Evolutionary conservation across 1,140 invertebrate species (phyloP), one percentile per base, ranked within the genome.

Genomic region (Drosophila nigromelanica): DNA sequence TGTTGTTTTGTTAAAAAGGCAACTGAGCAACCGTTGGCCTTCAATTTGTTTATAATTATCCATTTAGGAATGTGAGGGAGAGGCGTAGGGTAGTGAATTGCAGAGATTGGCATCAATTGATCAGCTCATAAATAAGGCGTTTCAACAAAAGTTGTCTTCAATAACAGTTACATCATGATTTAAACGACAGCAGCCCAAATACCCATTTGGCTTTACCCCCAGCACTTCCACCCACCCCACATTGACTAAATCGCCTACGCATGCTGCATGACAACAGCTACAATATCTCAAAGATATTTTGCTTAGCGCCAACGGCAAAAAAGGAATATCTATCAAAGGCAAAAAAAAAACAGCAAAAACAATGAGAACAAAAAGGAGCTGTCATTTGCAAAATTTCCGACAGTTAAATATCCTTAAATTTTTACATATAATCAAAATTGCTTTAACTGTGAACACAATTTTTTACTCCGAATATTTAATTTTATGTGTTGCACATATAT

Each of bases 211-310:
- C 33, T 21, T 47, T 14, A 21, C 37, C 2, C 11, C 4, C 14
- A 52, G 30, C 10, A 15, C 24, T 50, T 3, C 12, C 24, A 2
- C 11, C 11, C 8, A n/a, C 12, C 12, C 48, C 54, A 58, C 42
- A 56, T 61, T 60, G 54, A 64, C 61, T 48, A 61, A 76, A 76
- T 73, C 73, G 73, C 56, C 62, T 76, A 76, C 70, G 70, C 69
- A 66, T 56, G 51, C 61, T 73, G 73, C 73, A 66, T 73, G 62
- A 73, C 73, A 76, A 69, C 54, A 68, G 74, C 73, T 73, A 76
- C 70, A 73, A 73, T 69, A 73, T 76, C 74, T 76, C 63, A 69
- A 63, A 73, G 63, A 76, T 73, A 64, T 72, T 61, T 50, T 56
- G 50, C 37, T 58, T 43, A 48, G 30, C 51, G 27, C 39, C 42